Percentiles rank a stretch among this genome's conserved stretches.
Conservation (phyloP, 2,113 vertebrate species). For the Epinephelus fuscoguttatus region DNA sequence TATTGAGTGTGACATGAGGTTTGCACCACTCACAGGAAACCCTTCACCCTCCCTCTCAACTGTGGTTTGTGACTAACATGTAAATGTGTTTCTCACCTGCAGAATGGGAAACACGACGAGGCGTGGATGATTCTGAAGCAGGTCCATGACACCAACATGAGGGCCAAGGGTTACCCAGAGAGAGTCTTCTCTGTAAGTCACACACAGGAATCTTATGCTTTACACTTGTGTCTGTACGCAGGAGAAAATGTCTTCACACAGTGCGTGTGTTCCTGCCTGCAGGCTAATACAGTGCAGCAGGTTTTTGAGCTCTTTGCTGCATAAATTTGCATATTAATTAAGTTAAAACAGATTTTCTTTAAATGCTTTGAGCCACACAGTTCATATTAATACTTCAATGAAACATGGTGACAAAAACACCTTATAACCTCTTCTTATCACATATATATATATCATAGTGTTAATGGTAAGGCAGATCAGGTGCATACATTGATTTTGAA, state of each 20-base stretch:
- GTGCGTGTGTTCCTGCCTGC: not conserved
- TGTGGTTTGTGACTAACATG: not conserved
- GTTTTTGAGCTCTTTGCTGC: conserved; percentile 35
- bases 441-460: not conserved
- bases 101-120: conserved; percentile 98
- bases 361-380: not conserved
- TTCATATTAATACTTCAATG: not conserved
- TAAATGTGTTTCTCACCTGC: conserved; percentile 7
- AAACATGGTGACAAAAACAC: not conserved
- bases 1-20: not conserved
- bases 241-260: not conserved
- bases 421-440: not conserved
- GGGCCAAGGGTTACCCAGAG: conserved; percentile 96
- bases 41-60: not conserved
- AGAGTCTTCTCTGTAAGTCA: conserved; percentile 94
- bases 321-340: conserved; percentile 47
- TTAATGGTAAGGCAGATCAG: conserved; percentile 4
- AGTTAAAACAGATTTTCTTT: conserved; percentile 38
- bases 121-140: conserved; percentile 99
- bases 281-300: conserved; percentile 28
- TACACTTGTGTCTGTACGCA: not conserved
- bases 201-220: not conserved
- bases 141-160: conserved; percentile 98
- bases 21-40: not conserved
- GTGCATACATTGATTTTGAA: not conserved